A percentile compares a stretch with the other conserved stretches of the same genome.
These are phyloP conservation scores for Callionymus lyra DNA, from an alignment of 2,113 vertebrate species.

Conservation along the genomic window DNA sequence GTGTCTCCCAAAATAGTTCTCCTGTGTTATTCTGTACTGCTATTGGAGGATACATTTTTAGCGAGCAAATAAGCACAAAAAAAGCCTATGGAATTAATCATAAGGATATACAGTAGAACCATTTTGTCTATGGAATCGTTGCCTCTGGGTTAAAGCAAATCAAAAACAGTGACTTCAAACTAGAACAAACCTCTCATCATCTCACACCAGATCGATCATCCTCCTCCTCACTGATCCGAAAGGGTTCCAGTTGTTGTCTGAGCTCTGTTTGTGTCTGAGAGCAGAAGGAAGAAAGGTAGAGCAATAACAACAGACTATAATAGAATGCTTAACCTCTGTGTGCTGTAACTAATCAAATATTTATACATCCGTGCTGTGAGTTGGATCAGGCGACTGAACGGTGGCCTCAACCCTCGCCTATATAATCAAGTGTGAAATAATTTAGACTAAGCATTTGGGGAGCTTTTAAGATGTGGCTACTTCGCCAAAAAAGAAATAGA, in stretches of 20 bases:
- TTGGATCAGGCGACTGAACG: slow-evolving; percentile 18
- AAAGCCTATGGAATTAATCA: no score
- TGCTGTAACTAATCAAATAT: slow-evolving; percentile 19
- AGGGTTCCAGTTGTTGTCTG: slow-evolving; percentile 1
- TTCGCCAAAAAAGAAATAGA: slow-evolving; percentile 16
- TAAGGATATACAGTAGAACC: no score
- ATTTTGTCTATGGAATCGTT: no score
- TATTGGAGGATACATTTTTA: no score
- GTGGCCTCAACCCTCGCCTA: slow-evolving; percentile 4
- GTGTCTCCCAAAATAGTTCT: no score
- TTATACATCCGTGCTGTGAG: slow-evolving; percentile 17
- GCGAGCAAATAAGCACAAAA: no score
- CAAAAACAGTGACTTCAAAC: no score
- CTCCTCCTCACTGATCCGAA: not conserved
- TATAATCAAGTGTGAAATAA: slow-evolving; percentile 21
- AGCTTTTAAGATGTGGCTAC: slow-evolving; percentile 15
- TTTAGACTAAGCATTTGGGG: slow-evolving; percentile 23
- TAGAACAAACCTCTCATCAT: not conserved
- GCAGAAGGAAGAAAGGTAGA: not conserved
- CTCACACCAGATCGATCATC: not conserved
- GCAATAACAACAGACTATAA: slow-evolving; percentile 10
- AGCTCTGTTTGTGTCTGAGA: not conserved
- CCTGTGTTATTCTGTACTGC: no score
- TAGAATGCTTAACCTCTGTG: slow-evolving; percentile 8
- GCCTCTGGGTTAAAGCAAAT: no score